phyloP scores from a whole-genome alignment of 2,888 invertebrate genomes.

The Pherbina coryleti region DNA sequence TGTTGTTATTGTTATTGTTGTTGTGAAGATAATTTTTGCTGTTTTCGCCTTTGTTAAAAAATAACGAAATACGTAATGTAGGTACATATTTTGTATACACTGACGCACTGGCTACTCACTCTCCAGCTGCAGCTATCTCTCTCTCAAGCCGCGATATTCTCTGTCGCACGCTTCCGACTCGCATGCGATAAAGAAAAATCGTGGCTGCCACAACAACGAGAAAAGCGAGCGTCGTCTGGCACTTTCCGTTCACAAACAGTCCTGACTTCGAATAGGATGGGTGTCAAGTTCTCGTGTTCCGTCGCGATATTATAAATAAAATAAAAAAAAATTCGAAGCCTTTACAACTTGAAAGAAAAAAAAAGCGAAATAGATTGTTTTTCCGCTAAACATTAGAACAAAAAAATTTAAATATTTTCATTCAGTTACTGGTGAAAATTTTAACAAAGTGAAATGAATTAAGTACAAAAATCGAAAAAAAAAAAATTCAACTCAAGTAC shows the following conservation, averaged over 20 bases:
- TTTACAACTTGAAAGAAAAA: conserved; percentile 44
- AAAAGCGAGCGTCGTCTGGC: conserved; percentile 63
- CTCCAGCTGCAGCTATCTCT: neutral
- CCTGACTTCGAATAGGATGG: conserved; percentile 63
- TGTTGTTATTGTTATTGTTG: conserved; percentile 1
- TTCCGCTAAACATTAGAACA: neutral
- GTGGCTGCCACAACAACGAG: conserved; percentile 52
- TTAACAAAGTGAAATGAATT: conserved; percentile 24
- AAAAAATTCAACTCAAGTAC: neutral
- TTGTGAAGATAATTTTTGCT: neutral
- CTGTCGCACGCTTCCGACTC: conserved; percentile 5
- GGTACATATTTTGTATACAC: conserved; percentile 32
- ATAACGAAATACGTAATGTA: neutral
- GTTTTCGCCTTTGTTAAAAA: neutral
- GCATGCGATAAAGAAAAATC: conserved; percentile 63
- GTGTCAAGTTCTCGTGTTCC: conserved; percentile 54
- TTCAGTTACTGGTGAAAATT: neutral
- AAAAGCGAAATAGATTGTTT: conserved; percentile 28
- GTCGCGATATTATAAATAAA: conserved; percentile 42
- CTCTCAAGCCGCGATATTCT: conserved; percentile 1
- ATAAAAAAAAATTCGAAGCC: conserved; percentile 39
- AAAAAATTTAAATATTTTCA: neutral
- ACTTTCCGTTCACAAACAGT: conserved; percentile 63
- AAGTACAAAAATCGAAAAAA: neutral
- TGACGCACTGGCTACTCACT: conserved; percentile 3